Evolutionary conservation across 2,888 invertebrate species (phyloP).

Genomic region (Cephus sareptanus): DNA sequence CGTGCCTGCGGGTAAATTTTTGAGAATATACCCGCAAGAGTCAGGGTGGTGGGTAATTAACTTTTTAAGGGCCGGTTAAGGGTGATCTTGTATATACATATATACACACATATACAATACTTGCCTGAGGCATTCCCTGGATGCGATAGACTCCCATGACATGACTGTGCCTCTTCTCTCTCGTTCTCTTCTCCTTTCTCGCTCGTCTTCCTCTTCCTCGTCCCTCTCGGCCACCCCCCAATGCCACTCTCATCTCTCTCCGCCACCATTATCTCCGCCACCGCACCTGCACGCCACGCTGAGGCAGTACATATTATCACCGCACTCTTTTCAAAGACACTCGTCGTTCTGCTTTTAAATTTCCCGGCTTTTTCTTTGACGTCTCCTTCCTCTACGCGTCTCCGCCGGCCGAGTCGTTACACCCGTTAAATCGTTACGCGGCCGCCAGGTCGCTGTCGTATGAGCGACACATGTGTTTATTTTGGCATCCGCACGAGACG

Average conservation of each 20-base stretch:
- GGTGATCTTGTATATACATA: background rate
- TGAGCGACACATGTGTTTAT: conserved; percentile 12
- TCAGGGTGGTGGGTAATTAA: background rate
- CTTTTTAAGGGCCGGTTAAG: background rate
- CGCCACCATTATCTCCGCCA: conserved; percentile 43
- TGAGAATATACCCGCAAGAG: background rate
- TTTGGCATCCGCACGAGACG: background rate
- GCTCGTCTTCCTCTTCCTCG: conserved; percentile 32
- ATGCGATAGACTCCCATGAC: conserved; percentile 89
- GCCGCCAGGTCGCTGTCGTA: conserved; percentile 12
- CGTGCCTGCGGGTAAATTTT: background rate
- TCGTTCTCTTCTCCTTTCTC: conserved; percentile 24
- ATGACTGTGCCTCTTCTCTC: conserved; percentile 67
- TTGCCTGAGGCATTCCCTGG: conserved; percentile 84
- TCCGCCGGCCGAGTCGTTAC: background rate
- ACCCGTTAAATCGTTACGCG: conserved; percentile 43
- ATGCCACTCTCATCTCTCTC: conserved; percentile 50
- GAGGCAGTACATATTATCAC: conserved; percentile 47
- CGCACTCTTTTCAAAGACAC: conserved; percentile 4
- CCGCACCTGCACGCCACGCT: conserved; percentile 47
- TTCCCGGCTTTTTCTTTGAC: conserved; percentile 3
- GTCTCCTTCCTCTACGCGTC: background rate
- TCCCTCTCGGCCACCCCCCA: conserved; percentile 38
- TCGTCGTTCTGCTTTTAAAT: background rate
- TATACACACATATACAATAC: conserved; percentile 26